Evolutionary conservation across 1,140 invertebrate species (phyloP).

Genomic region (Bombyx mandarina): DNA sequence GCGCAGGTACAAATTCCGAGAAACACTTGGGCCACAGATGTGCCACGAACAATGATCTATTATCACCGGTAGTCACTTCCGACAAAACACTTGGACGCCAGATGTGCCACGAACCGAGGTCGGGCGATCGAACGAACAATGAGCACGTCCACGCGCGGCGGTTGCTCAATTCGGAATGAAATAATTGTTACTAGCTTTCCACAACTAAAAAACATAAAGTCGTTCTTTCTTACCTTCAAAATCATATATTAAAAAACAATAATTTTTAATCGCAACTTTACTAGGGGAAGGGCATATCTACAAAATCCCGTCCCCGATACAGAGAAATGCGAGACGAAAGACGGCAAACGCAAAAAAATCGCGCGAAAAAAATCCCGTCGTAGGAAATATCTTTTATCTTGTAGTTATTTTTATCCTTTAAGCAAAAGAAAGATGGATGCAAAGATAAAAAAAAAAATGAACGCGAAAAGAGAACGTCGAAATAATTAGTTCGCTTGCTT

Average conservation of each 20-base stretch:
- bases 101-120: too few species aligned
- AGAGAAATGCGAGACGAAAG: constrained; percentile 41
- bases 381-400: constrained; percentile 67
- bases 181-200: neutral
- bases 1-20: too few species aligned
- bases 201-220: neutral
- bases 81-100: too few species aligned
- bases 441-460: constrained; percentile 23
- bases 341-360: constrained; percentile 29
- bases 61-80: too few species aligned
- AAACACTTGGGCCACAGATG: too few species aligned
- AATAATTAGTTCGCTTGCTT: constrained; percentile 56
- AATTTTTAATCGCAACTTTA: too few species aligned
- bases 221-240: neutral
- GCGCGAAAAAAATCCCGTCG: constrained; percentile 34
- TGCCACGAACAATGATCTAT: too few species aligned
- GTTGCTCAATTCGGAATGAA: too few species aligned
- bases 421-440: constrained; percentile 41
- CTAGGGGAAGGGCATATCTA: constrained; percentile 1
- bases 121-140: too few species aligned
- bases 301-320: constrained; percentile 14
- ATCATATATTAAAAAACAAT: too few species aligned
- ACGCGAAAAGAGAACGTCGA: constrained; percentile 19
- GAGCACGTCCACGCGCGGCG: too few species aligned
- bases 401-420: constrained; percentile 70